phyloP scores from a whole-genome alignment of 1,140 invertebrate species.

The Euwallacea fornicatus region DNA sequence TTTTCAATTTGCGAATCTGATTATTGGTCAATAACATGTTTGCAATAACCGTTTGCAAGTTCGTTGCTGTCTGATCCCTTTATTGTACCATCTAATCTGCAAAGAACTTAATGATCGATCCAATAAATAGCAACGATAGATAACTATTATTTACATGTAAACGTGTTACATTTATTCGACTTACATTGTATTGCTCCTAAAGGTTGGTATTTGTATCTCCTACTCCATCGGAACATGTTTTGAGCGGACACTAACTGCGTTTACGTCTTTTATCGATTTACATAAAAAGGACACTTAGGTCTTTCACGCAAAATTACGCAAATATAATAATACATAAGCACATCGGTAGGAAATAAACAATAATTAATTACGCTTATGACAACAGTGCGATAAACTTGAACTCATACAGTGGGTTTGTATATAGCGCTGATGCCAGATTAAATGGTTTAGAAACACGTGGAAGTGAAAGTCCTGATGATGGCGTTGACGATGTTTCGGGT shows the following conservation, averaged over 20 bases:
- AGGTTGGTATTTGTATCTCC: slow-evolving; percentile 18
- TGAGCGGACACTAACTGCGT: background rate
- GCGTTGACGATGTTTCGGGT: too few relatives aligned
- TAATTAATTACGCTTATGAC: background rate
- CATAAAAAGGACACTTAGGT: background rate
- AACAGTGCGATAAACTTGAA: background rate
- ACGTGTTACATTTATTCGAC: background rate
- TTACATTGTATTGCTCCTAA: slow-evolving; percentile 10
- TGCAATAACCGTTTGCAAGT: too few relatives aligned
- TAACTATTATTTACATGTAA: too few relatives aligned
- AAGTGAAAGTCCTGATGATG: too few relatives aligned
- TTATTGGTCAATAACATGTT: too few relatives aligned
- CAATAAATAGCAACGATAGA: too few relatives aligned
- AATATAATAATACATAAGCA: too few relatives aligned
- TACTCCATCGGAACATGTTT: background rate
- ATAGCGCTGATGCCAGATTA: background rate
- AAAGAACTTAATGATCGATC: too few relatives aligned
- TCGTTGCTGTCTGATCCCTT: too few relatives aligned
- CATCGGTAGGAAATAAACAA: background rate
- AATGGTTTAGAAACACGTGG: too few relatives aligned
- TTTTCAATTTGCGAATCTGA: too few relatives aligned
- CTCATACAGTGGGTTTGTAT: background rate
- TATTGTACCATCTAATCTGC: too few relatives aligned
- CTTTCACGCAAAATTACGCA: background rate
- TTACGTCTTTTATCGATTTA: background rate